Evolutionary conservation across 2,797 vertebrate genomes (phyloP).

Genomic region (Pseudochaenichthys georgianus): DNA sequence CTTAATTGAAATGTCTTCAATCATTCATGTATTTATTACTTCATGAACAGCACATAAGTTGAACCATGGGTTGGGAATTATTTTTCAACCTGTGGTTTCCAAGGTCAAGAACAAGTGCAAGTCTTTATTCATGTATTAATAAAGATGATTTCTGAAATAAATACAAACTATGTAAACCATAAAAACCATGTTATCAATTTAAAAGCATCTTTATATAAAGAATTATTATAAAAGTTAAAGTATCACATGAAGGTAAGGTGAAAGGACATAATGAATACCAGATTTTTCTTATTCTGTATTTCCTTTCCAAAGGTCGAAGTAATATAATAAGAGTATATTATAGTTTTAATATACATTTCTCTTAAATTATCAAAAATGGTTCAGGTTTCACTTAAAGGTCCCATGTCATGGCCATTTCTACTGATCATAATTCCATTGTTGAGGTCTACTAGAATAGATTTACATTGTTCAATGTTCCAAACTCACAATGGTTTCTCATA

Average conservation of each 20-base stretch:
- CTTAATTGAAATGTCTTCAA: neutral
- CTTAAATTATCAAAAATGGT: neutral
- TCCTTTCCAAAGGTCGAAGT: neutral
- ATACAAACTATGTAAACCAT: neutral
- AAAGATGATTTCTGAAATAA: neutral
- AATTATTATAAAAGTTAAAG: neutral
- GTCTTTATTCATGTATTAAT: neutral
- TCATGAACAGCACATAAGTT: neutral
- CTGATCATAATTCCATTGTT: no score
- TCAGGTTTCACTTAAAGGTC: neutral
- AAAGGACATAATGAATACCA: neutral
- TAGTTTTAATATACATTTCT: neutral
- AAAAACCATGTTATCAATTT: neutral
- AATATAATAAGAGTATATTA: neutral
- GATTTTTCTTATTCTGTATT: neutral
- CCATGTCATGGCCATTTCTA: no score
- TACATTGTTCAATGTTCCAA: no score
- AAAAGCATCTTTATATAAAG: neutral
- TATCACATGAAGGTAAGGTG: neutral
- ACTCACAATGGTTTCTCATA: no score
- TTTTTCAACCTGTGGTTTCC: neutral
- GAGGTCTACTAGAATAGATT: no score
- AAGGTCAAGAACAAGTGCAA: neutral
- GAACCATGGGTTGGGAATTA: neutral
- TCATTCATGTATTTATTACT: neutral